Evolutionary conservation across 2,113 vertebrate genomes (phyloP).

Genomic region (Aleadryas rufinucha): DNA sequence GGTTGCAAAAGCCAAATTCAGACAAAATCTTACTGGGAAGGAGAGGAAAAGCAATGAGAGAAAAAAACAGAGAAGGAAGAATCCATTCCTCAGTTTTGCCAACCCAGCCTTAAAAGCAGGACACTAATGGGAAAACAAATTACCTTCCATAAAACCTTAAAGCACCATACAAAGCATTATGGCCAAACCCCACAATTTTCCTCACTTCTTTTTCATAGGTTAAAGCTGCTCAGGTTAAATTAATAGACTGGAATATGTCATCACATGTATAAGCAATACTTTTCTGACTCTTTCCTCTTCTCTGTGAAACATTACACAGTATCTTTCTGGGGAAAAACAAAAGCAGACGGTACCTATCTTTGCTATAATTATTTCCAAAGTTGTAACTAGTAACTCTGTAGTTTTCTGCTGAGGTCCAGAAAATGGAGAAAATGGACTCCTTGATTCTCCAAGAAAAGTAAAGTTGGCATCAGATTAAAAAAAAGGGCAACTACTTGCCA

Average conservation of each 20-base stretch:
- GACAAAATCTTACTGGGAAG: neutral
- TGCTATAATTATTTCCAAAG: neutral
- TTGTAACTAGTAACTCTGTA: neutral
- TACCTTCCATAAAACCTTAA: neutral
- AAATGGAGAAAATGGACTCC: neutral
- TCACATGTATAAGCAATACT: neutral
- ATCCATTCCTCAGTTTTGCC: neutral
- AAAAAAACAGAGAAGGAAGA: neutral
- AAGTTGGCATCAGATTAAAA: neutral
- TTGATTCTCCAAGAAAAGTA: neutral
- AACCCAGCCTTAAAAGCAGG: neutral
- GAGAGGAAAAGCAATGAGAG: neutral
- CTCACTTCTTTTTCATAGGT: neutral
- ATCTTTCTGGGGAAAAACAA: neutral
- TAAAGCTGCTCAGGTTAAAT: neutral
- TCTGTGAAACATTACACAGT: neutral
- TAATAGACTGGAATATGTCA: neutral
- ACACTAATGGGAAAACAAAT: neutral
- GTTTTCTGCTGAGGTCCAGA: neutral
- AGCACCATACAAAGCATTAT: neutral
- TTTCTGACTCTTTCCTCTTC: neutral
- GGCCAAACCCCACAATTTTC: neutral
- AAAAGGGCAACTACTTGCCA: neutral
- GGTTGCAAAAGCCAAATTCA: neutral
- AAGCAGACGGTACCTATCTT: rapidly evolving